These are phyloP conservation scores for Festucalex cinctus DNA, from an alignment of 2,113 vertebrate genomes.

Conservation along the genomic window DNA sequence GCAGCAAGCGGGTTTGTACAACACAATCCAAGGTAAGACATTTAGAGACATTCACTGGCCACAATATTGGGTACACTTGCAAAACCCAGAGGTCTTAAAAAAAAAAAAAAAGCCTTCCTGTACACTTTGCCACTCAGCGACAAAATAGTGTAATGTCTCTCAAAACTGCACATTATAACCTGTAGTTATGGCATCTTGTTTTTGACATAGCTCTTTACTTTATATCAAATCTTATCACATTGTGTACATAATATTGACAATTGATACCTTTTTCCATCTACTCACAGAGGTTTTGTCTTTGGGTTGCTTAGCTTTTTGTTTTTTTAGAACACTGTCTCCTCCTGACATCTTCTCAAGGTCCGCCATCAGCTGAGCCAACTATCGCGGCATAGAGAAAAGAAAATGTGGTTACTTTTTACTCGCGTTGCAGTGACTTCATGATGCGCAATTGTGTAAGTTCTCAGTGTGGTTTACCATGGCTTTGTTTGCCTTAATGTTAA, in stretches of 20 bases:
- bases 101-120: no score
- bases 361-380: slow-evolving; percentile 76
- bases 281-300: slow-evolving; percentile 51
- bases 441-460: neutral
- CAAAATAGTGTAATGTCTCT: no score
- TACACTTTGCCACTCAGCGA: no score
- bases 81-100: neutral
- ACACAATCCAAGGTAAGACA: neutral
- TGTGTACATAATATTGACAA: neutral
- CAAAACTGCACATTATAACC: no score
- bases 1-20: slow-evolving; percentile 30
- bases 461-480: slow-evolving; percentile 63
- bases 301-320: slow-evolving; percentile 27
- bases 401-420: neutral
- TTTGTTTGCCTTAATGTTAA: slow-evolving; percentile 75
- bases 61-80: neutral
- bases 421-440: neutral
- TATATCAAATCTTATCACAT: neutral
- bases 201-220: neutral
- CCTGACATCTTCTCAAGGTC: slow-evolving; percentile 72
- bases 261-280: neutral
- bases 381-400: neutral
- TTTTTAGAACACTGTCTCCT: slow-evolving; percentile 43
- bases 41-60: neutral
- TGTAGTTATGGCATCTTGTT: no score